Percentiles rank a stretch among this genome's conserved stretches.
These are phyloP conservation scores for Xanthia togata DNA, from an alignment of 2,888 invertebrate genomes.

Conservation along the genomic window DNA sequence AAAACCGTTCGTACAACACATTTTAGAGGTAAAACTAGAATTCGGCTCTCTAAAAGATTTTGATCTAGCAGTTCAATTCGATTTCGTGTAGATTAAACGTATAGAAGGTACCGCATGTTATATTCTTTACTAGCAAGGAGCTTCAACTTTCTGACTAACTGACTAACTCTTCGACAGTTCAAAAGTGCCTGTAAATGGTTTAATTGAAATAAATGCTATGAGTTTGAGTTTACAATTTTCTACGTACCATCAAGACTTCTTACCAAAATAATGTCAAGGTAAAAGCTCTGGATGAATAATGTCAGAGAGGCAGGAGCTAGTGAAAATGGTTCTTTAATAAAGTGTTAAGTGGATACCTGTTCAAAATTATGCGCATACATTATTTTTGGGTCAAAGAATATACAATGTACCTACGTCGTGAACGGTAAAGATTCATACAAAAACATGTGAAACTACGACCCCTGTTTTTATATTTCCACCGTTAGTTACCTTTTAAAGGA, in stretches of 20 bases:
- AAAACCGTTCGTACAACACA: slow-evolving; percentile 61
- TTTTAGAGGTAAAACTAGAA: slow-evolving; percentile 56
- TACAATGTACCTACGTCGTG: slow-evolving; percentile 46
- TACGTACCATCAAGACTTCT: slow-evolving; percentile 13
- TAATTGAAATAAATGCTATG: no score
- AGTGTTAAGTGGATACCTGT: slow-evolving; percentile 69
- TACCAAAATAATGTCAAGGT: slow-evolving; percentile 52
- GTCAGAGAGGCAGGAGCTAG: slow-evolving; percentile 47
- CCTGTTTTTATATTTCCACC: slow-evolving; percentile 23
- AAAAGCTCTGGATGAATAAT: slow-evolving; percentile 52
- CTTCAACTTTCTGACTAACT: no score
- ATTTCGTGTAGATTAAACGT: slow-evolving; percentile 23
- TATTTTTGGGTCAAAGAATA: slow-evolving; percentile 67
- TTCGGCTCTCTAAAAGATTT: slow-evolving; percentile 37
- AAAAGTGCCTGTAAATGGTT: no score
- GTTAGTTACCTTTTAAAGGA: slow-evolving; percentile 13
- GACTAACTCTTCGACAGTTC: no score
- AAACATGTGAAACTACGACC: slow-evolving; percentile 33
- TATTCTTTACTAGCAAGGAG: no score
- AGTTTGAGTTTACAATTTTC: no score
- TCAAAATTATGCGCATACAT: slow-evolving; percentile 72
- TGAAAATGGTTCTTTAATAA: slow-evolving; percentile 67
- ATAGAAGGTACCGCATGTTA: not conserved
- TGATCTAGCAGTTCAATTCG: slow-evolving; percentile 24
- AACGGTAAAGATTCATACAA: slow-evolving; percentile 47